phyloP scores from a whole-genome alignment of 2,888 invertebrate genomes.

The Beris chalybata region DNA sequence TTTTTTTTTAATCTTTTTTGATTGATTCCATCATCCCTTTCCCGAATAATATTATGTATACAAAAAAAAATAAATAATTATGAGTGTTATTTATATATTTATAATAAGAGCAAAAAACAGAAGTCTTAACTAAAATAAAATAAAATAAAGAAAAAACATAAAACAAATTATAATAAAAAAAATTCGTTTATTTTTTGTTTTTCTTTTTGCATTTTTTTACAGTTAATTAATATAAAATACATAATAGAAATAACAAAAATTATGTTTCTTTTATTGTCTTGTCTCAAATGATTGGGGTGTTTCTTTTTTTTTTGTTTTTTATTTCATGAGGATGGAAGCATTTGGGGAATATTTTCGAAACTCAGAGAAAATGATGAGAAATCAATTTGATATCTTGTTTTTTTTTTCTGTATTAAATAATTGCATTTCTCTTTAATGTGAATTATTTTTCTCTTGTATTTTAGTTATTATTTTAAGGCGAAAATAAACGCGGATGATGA shows the following conservation, averaged over 20 bases:
- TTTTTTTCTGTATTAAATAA: conserved; percentile 28
- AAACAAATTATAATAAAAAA: conserved; percentile 20
- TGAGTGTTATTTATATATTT: not conserved
- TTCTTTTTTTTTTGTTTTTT: not conserved
- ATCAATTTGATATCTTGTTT: conserved; percentile 5
- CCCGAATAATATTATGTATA: conserved; percentile 14
- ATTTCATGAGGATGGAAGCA: not conserved
- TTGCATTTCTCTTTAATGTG: conserved; percentile 16
- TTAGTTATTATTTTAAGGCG: conserved; percentile 46
- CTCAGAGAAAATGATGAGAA: conserved; percentile 19
- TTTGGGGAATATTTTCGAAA: not conserved
- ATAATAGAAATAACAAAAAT: conserved; percentile 29
- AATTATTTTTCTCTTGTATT: too few species aligned
- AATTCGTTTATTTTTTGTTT: conserved; percentile 32
- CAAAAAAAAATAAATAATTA: conserved; percentile 3
- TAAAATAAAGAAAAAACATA: conserved; percentile 17
- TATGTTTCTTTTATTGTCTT: conserved; percentile 22
- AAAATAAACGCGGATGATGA: conserved; percentile 58
- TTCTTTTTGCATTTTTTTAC: conserved; percentile 28
- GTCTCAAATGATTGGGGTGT: conserved; percentile 11
- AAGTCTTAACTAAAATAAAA: conserved; percentile 1
- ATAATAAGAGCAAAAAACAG: not conserved
- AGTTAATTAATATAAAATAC: conserved; percentile 29
- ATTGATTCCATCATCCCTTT: conserved; percentile 54
- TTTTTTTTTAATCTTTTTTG: conserved; percentile 8